Evolutionary conservation across 2,113 vertebrate genomes (phyloP), one percentile per base, ranked within the genome.

Genomic region (Polypterus senegalus): DNA sequence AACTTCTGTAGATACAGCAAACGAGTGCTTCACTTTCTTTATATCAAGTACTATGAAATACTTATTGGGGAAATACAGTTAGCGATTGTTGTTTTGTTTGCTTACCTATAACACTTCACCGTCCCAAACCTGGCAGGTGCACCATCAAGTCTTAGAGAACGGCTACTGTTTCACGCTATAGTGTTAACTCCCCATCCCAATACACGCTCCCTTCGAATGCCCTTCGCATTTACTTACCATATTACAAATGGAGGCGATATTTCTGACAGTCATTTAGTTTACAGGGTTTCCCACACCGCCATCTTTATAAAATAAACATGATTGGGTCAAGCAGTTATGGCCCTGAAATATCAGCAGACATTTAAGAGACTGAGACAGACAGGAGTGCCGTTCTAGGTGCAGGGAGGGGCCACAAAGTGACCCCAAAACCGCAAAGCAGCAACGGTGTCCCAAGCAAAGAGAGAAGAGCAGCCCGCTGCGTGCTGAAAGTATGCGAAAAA

Each of bases 191-290:
- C 27, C 27, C 27, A 27, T 27, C 27, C 27, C 27, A 27, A 27
- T 2, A 27, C 27, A 27, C 27, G 27, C 27, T 27, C 27, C 27
- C 27, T 27, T 27, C 27, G 27, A 27, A 27, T 27, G 27, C 27
- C 27, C 27, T 27, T 27, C 27, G 27, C 27, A 27, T 46, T 46
- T 78, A 93, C 93, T 97, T 84, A 95, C 93, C 93, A 97, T 96
- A 93, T 97, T 97, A 96, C 93, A 97, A 85, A 95, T 96, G 92
- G 93, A 97, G 91, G 94, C 94, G 92, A 97, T 97, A 81, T 97
- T 97, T 91, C 93, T 92, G 93, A 97, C 94, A 92, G 94, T 96
- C 94, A 97, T 95, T 86, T 83, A 92, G 92, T 92, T 93, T 83
- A 94, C 88, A 91, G 88, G 86, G 86, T 89, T 80, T 86, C 83